Percentiles rank a stretch among this genome's conserved stretches.
These are phyloP conservation scores for Dryocosmus kuriphilus DNA, from an alignment of 2,888 invertebrate species.

Conservation along the genomic window DNA sequence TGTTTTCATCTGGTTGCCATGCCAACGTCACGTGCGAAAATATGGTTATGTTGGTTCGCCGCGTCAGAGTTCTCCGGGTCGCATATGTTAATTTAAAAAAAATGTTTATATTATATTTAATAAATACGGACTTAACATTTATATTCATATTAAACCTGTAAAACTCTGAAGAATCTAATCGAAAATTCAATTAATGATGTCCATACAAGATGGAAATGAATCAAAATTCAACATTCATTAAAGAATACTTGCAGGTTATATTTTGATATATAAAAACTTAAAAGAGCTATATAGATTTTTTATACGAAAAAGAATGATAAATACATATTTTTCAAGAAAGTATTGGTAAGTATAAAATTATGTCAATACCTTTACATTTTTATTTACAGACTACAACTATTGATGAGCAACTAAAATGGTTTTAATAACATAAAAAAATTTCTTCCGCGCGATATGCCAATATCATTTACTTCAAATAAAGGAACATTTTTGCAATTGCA, in stretches of 20 bases:
- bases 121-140: background rate
- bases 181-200: background rate
- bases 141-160: background rate
- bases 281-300: background rate
- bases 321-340: background rate
- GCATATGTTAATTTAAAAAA: too few relatives aligned
- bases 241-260: background rate
- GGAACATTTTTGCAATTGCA: background rate
- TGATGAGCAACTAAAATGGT: background rate
- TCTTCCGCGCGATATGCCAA: background rate
- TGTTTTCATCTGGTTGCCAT: conserved; percentile 32
- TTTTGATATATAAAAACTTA: background rate
- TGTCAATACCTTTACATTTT: background rate
- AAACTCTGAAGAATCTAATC: background rate
- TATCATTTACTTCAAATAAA: background rate
- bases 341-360: background rate
- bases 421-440: background rate
- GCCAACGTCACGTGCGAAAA: background rate
- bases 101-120: background rate
- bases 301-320: background rate
- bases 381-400: background rate
- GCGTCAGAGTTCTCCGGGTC: too few relatives aligned
- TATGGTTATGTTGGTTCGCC: background rate
- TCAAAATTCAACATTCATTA: background rate
- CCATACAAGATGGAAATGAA: background rate